Evolutionary conservation across 2,797 vertebrate genomes (phyloP), one percentile per base, ranked within the genome.

Genomic region (Spinibarbus caldwelli): DNA sequence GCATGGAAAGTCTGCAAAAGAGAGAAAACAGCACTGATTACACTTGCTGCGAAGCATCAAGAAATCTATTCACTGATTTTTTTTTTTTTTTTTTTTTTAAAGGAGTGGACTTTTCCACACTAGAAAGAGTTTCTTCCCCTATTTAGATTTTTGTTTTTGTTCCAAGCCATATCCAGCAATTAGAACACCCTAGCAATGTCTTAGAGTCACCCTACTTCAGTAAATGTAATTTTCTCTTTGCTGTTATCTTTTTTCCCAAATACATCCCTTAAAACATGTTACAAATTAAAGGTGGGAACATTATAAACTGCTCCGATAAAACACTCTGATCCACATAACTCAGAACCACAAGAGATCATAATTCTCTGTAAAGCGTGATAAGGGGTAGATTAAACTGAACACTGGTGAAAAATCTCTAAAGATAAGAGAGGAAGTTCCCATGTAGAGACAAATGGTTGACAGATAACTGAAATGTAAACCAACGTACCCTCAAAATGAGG

Each of bases 1-100:
- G 96, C 98, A 15, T 97, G 97, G 91, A 99, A 99, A 2, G 97
- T 92, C 98, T 99, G 89, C 10, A 91, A n/a, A 17, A 26, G 34
- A 90, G 11, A 10, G 7, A 52, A 68, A 41, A 72, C 31, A 64
- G 5, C 21, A 36, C 12, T 34, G 15, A 62, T 66, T 62, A 72
- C 4, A 54, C 3, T 31, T 47, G n/a, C 23, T 66, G 31, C 5
- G 66, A 66, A 84, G 41, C 14, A n/a, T 73, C 26, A 14, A 23
- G 6, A 38, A 73, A 47, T 64, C 57, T 2, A 29, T n/a, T 36
- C 19, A 34, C 23, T 12, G 9, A 4, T 54, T 3, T 14, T 45
- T 47, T 0, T 45, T 45, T 47, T 45, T 7, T 19, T 0, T 19
- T 19, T 15, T 17, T 10, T 1, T 54, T 23, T 54, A 8, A 54